Percentiles rank a stretch among this genome's conserved stretches.
phyloP scores from a whole-genome alignment of 2,113 vertebrate species.

The Hypomesus transpacificus region DNA sequence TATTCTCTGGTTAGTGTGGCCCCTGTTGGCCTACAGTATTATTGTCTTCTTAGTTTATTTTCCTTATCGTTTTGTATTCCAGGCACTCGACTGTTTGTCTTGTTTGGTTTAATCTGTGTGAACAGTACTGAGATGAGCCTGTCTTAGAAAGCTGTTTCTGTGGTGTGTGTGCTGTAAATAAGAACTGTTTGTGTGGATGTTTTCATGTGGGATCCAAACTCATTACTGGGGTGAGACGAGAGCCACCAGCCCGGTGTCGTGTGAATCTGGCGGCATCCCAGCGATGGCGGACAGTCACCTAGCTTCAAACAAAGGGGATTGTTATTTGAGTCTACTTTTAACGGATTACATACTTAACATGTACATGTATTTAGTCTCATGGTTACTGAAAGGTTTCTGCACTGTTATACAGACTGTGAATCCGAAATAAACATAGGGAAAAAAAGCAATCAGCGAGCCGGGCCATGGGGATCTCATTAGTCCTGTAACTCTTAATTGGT shows the following conservation, averaged over 20 bases:
- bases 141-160: conserved; percentile 25
- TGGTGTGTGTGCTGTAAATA: conserved; percentile 17
- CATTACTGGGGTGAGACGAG: background rate
- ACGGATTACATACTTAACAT: too few relatives aligned
- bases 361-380: too few relatives aligned
- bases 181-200: conserved; percentile 9
- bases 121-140: conserved; percentile 15
- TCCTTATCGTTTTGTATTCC: background rate
- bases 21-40: conserved; percentile 7
- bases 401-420: too few relatives aligned
- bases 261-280: too few relatives aligned
- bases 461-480: conserved; percentile 7
- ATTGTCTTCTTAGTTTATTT: background rate
- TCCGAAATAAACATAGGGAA: too few relatives aligned
- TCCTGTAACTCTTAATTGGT: background rate
- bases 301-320: too few relatives aligned
- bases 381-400: too few relatives aligned
- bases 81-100: conserved; percentile 5
- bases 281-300: too few relatives aligned
- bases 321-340: too few relatives aligned
- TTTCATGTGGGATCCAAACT: conserved; percentile 17
- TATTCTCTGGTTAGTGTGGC: too few relatives aligned
- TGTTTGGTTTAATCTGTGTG: conserved; percentile 18
- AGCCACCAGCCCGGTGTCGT: background rate
- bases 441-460: background rate